These are phyloP conservation scores for Nycticorax nycticorax DNA, from an alignment of 2,113 vertebrate genomes.

Conservation along the genomic window DNA sequence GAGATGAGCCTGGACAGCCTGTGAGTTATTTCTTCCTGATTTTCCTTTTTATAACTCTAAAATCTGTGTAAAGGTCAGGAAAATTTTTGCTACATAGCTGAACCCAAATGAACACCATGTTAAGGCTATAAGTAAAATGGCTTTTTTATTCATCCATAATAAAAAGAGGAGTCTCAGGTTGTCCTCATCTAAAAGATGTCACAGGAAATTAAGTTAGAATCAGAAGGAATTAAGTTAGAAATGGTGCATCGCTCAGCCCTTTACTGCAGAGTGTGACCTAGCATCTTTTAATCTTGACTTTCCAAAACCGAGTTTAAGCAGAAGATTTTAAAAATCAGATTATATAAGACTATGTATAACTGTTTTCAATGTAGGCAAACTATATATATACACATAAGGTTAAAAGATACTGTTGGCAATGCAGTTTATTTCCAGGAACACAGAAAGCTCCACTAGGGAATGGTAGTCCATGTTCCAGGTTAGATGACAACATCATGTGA, in stretches of 20 bases:
- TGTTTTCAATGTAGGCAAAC: neutral
- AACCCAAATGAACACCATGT: neutral
- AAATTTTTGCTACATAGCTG: neutral
- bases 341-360: neutral
- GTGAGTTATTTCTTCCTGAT: slow-evolving; percentile 80
- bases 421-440: neutral
- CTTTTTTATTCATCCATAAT: neutral
- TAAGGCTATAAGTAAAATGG: neutral
- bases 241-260: neutral
- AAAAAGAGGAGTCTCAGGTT: neutral
- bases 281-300: slow-evolving; percentile 10
- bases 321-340: neutral
- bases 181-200: neutral
- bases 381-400: neutral
- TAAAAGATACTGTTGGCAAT: neutral
- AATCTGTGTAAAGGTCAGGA: neutral
- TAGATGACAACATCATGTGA: neutral
- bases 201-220: neutral
- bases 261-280: neutral
- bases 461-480: neutral
- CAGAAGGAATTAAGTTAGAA: neutral
- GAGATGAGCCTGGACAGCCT: slow-evolving; percentile 96
- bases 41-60: neutral
- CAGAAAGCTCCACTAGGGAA: neutral
- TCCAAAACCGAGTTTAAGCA: neutral